A percentile compares a stretch with the other conserved stretches of the same genome.
These are phyloP conservation scores for Rhopilema esculentum DNA, from an alignment of 30 jellyfish, hydroid and myxozoan species.

Conservation along the genomic window DNA sequence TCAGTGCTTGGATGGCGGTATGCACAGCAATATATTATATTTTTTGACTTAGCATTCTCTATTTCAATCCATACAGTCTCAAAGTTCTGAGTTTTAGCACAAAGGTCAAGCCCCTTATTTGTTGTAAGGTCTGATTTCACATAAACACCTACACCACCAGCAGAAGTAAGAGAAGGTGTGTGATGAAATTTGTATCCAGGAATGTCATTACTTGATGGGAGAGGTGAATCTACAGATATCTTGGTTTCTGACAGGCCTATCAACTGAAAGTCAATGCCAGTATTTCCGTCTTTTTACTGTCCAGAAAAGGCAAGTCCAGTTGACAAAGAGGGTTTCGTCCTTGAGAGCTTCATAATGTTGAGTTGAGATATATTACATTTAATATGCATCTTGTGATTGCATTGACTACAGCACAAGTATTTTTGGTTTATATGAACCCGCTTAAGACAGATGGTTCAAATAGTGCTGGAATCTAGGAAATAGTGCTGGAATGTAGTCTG, in stretches of 20 bases:
- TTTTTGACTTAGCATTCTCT: conserved; percentile 21
- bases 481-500: too few relatives aligned
- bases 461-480: too few relatives aligned
- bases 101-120: conserved; percentile 29
- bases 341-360: background rate
- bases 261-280: too few relatives aligned
- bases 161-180: conserved; percentile 29
- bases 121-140: conserved; percentile 46
- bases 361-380: background rate
- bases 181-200: conserved; percentile 17
- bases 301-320: background rate
- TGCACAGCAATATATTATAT: conserved; percentile 37
- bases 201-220: background rate
- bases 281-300: too few relatives aligned
- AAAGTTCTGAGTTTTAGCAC: conserved; percentile 22
- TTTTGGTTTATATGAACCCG: too few relatives aligned
- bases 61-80: conserved; percentile 52
- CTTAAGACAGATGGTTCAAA: too few relatives aligned
- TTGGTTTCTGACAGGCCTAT: background rate
- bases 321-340: background rate
- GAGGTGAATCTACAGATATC: background rate
- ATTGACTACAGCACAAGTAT: background rate
- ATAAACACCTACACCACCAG: conserved; percentile 61
- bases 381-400: background rate
- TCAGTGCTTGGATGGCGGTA: too few relatives aligned